Conservation (phyloP, 2,797 vertebrate genomes). For the Florisuga fusca region DNA sequence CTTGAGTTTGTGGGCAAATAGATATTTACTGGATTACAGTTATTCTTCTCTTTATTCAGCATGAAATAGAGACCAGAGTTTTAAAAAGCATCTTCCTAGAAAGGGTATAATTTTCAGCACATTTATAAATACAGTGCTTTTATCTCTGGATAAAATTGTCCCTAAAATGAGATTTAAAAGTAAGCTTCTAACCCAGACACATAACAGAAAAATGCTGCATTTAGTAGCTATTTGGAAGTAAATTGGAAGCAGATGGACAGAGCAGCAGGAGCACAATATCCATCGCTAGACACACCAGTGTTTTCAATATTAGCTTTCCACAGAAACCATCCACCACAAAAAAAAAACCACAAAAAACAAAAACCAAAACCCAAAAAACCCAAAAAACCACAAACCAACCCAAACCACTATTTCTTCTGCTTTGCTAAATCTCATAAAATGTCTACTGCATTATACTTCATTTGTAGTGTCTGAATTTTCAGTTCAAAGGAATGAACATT, state of each 20-base stretch:
- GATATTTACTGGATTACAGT: slow-evolving; percentile 15
- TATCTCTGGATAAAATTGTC: slow-evolving; percentile 41
- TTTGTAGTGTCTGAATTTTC: not conserved
- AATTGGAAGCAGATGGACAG: slow-evolving; percentile 72
- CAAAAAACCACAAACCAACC: too few species aligned
- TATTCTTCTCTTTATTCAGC: slow-evolving; percentile 52
- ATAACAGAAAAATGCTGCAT: slow-evolving; percentile 33
- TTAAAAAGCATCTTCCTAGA: not conserved
- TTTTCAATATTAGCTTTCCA: slow-evolving; percentile 23
- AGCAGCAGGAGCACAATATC: slow-evolving; percentile 64
- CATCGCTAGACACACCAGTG: not conserved
- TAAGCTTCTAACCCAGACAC: not conserved
- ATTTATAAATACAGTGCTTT: slow-evolving; percentile 41
- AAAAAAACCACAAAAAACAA: not conserved
- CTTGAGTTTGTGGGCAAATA: not conserved
- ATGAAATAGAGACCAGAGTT: slow-evolving; percentile 19
- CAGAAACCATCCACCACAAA: not conserved
- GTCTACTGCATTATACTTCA: not conserved
- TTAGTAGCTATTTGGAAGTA: slow-evolving; percentile 72
- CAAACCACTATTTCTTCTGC: not conserved
- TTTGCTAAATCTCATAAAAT: not conserved
- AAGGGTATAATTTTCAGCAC: slow-evolving; percentile 3
- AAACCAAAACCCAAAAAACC: not conserved
- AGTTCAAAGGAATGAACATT: not conserved
- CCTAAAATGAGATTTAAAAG: slow-evolving; percentile 48